Percentiles rank a stretch among this genome's conserved stretches.
These are phyloP conservation scores for Parauchenoglanis ngamensis DNA, from an alignment of 2,797 vertebrate species.

Conservation along the genomic window DNA sequence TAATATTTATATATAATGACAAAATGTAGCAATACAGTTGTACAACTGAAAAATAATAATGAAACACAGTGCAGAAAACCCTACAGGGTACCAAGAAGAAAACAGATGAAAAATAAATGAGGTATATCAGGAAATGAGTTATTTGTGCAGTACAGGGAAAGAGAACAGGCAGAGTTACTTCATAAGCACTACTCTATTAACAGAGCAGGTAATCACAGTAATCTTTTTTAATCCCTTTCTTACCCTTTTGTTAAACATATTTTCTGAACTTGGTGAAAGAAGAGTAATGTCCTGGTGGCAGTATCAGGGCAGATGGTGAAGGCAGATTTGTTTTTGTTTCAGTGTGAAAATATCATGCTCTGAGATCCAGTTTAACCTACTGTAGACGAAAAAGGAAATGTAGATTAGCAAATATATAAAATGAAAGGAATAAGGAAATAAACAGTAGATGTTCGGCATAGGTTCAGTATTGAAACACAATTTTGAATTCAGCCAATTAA, in stretches of 20 bases:
- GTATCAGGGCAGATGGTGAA: not conserved
- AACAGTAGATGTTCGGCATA: not conserved
- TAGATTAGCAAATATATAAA: slow-evolving; percentile 2
- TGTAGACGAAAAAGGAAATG: not conserved
- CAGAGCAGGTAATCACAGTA: slow-evolving; percentile 15
- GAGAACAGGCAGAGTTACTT: slow-evolving; percentile 32
- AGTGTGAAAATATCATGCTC: not conserved
- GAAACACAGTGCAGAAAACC: slow-evolving; percentile 43
- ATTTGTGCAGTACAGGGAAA: not conserved
- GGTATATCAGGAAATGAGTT: slow-evolving; percentile 32
- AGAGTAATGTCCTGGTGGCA: not conserved
- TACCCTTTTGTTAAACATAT: slow-evolving; percentile 7
- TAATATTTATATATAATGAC: not conserved
- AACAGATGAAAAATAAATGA: slow-evolving; percentile 23
- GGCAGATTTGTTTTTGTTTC: not conserved
- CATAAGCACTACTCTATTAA: slow-evolving; percentile 16
- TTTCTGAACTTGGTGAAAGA: not conserved
- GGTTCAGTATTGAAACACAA: not conserved
- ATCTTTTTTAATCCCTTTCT: not conserved
- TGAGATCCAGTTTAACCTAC: slow-evolving; percentile 24
- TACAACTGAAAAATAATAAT: not conserved
- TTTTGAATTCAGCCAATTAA: not conserved
- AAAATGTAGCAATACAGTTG: not conserved
- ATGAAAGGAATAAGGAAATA: not conserved
- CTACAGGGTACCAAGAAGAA: not conserved